Evolutionary conservation across 2,113 vertebrate genomes (phyloP), one percentile per base, ranked within the genome.

Genomic region (Bungarus multicinctus): DNA sequence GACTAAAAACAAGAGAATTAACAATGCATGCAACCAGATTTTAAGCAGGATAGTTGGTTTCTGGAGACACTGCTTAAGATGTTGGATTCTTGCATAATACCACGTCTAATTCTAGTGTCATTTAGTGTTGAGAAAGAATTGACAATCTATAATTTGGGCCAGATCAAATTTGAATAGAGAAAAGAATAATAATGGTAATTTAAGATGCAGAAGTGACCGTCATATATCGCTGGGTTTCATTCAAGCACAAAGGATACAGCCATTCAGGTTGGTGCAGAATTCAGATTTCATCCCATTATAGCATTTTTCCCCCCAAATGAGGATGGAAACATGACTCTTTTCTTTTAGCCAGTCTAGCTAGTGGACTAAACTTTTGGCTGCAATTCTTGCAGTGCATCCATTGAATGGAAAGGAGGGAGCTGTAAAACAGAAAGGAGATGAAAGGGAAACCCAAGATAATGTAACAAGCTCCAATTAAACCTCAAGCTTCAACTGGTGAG

Each of bases 281-380:
- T 92, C 50, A 18, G 30, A 69, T 87, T 52, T 95, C 30, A 60
- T 58, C 57, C 25, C 92, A 22, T 85, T 93, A n/a, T n/a, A 93
- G 90, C 93, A 95, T 88, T 93, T 45, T 69, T 94, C 95, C 91
- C 4, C 45, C 45, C 3, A 50, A 95, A 52, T 88, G 91, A 43
- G 58, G 43, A 69, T 93, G 85, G 0, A 81, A 89, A 92, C 81
- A 43, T 0, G 1, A 85, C 27, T 10, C 2, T 89, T n/a, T n/a
- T 58, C 94, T 95, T 47, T 89, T 92, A 58, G 85, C 57, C 50
- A 92, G 86, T 89, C 90, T 30, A 94, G 91, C 88, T 89, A 93
- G 91, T 92, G 87, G 88, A 14, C 1, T 74, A 27, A 92, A 58
- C 23, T 85, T 34, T 6, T 5, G 34, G 50, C 30, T 54, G 91